phyloP scores from a whole-genome alignment of 2,113 vertebrate genomes.

The Vulpes lagopus region DNA sequence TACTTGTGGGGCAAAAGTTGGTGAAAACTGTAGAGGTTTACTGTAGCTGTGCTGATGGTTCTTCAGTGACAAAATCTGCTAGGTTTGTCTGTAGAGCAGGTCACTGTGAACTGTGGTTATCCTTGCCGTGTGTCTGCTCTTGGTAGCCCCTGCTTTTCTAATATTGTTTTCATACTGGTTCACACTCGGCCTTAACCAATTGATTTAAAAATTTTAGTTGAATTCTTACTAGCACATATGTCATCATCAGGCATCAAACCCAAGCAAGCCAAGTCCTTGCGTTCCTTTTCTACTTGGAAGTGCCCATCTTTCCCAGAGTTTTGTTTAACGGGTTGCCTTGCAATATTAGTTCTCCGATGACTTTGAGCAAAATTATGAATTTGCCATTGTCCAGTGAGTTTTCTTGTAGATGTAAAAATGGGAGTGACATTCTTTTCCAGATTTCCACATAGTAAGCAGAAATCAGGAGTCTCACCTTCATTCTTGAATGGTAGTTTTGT shows the following conservation, averaged over 20 bases:
- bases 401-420: not conserved
- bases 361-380: not conserved
- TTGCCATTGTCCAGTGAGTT: not conserved
- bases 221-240: not conserved
- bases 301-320: not conserved
- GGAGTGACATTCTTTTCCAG: not conserved
- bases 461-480: not conserved
- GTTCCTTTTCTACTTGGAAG: not conserved
- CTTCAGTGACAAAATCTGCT: not conserved
- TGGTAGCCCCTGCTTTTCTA: not conserved
- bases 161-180: not conserved
- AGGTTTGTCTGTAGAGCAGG: not conserved
- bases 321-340: not conserved
- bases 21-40: not conserved
- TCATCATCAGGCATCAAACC: not conserved
- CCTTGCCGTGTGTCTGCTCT: not conserved
- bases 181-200: not conserved
- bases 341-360: not conserved
- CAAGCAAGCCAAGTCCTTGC: not conserved
- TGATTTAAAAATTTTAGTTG: not conserved
- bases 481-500: slow-evolving; percentile 15
- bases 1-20: not conserved
- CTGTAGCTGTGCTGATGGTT: not conserved
- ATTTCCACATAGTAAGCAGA: not conserved
- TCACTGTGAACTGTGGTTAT: not conserved